A percentile compares a stretch with the other conserved stretches of the same genome.
Conservation (phyloP, 2,888 invertebrate genomes). For the Craniophora ligustri region DNA sequence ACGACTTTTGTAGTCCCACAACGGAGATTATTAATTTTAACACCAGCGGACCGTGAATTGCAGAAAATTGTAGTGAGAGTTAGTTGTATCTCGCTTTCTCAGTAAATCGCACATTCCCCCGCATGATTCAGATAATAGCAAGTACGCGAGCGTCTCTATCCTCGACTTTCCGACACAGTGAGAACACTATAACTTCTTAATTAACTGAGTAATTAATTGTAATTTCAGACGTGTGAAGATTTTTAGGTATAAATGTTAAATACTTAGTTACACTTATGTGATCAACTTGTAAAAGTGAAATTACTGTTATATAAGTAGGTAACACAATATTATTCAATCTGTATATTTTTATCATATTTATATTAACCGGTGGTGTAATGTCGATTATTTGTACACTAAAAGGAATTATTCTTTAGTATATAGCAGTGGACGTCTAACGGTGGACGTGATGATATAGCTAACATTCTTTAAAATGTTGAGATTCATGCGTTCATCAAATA, state of each 20-base stretch:
- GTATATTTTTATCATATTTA: too few species aligned
- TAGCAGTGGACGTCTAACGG: too few species aligned
- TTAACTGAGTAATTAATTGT: slow-evolving; percentile 53
- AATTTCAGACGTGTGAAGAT: slow-evolving; percentile 48
- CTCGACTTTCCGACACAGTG: slow-evolving; percentile 24
- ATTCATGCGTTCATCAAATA: slow-evolving; percentile 15
- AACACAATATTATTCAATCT: too few species aligned
- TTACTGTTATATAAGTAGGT: slow-evolving; percentile 53
- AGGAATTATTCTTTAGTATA: too few species aligned
- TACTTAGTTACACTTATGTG: slow-evolving; percentile 27
- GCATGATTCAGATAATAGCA: slow-evolving; percentile 35
- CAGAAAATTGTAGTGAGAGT: slow-evolving; percentile 58
- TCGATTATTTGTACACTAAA: too few species aligned
- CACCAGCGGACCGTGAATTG: slow-evolving; percentile 56
- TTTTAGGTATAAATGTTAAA: slow-evolving; percentile 34
- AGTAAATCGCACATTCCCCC: slow-evolving; percentile 51
- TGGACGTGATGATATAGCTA: too few species aligned
- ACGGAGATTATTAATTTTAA: slow-evolving; percentile 52
- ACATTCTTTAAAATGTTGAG: slow-evolving; percentile 24
- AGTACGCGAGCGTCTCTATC: slow-evolving; percentile 1
- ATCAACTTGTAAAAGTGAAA: slow-evolving; percentile 50
- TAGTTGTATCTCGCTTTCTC: slow-evolving; percentile 48
- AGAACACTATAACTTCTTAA: slow-evolving; percentile 50
- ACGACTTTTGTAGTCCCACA: slow-evolving; percentile 45
- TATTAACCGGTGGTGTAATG: too few species aligned